Evolutionary conservation across 1,140 invertebrate genomes (phyloP), one percentile per base, ranked within the genome.

Genomic region (Ruditapes philippinarum): DNA sequence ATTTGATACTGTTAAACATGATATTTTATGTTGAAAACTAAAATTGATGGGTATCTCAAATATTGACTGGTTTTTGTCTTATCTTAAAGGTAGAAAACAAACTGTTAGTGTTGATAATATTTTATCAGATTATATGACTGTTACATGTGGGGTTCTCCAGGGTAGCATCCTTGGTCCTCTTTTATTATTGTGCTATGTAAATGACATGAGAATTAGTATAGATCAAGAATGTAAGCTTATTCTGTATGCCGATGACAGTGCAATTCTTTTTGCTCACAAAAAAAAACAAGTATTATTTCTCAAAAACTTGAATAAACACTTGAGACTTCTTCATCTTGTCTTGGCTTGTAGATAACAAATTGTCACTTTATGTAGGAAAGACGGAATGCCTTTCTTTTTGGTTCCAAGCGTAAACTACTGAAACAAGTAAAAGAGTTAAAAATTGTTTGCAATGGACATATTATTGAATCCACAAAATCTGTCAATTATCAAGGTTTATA

Each of bases 1-100:
- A 12, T 90, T 90, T 73, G 89, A 88, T 22, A 90, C 83, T 5
- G 83, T 82, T 45, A 14, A 45, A 7, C 68, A 73, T 73, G 68
- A 73, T n/a, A 73, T 73, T 28, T 40, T 73, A 40, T 73, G 68
- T 36, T n/a, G 11, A 22, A 73, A 73, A 28, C 25, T 73, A 38
- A 38, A 14, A 25, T 28, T 19, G 17, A 73, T 73, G 68, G 68
- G 68, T 11, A 33, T 73, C 0, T 28, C 11, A 33, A 36, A 28
- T 19, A 33, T 73, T 33, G 68, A 73, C 22, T 73, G 68, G 68
- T 73, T 73, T 42, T 14, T n/a, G 19, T 73, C 68, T 25, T 73
- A 73, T 73, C 38, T 73, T 12, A 25, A 19, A 36, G 68, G 40
- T 73, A 9, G 68, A 25, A 31, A 38, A 19, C 68, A 73, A 42